Base-by-base conservation (phyloP, 2,113 vertebrate species). In the Lasiurus borealis region DNA sequence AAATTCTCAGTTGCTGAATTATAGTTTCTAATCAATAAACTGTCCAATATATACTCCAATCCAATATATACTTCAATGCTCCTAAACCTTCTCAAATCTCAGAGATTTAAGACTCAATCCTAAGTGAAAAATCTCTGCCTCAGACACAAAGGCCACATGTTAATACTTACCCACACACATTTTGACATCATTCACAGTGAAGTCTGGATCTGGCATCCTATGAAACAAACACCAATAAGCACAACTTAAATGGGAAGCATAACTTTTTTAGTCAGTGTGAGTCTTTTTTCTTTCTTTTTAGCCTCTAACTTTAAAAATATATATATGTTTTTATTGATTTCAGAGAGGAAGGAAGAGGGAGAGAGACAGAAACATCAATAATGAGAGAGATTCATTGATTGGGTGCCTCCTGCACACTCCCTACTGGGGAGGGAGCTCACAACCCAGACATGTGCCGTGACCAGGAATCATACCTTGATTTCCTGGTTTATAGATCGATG, bases 171-270 rank as follows among this genome's bases (percentile, higher is more conserved):
- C 99, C 9, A 99, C 99, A 97, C 99, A 99, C 93, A 99, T 98
- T 95, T 99, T 99, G 84, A 99, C 99, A 82, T 99, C 99, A 48
- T 99, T 99, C 97, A 99, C 99, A 50, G 99, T 99, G 97, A 99
- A 99, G 97, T 99, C 99, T 0, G 99, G 97, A 96, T 99, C 99
- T 4, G 99, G 99, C 99, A 99, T 99, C 98, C 99, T 99, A 98
- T 68, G 96, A 97, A 97, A 98, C 78, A 98, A 98, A 98, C 21
- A 97, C 9, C 54, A 95, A 44, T 82, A 76, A 97, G 91, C 27
- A 90, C 29, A 77, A 77, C 46, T 77, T 57, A 90, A 90, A 78
- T 5, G 13, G 36, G 75, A 93, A 94, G 62, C 25, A 77, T 9
- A 78, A 64, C 27, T 80, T 88, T 18, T 95, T 44, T 87, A 84